These are phyloP conservation scores for Achroia grisella DNA, from an alignment of 1,140 invertebrate genomes.

Conservation along the genomic window DNA sequence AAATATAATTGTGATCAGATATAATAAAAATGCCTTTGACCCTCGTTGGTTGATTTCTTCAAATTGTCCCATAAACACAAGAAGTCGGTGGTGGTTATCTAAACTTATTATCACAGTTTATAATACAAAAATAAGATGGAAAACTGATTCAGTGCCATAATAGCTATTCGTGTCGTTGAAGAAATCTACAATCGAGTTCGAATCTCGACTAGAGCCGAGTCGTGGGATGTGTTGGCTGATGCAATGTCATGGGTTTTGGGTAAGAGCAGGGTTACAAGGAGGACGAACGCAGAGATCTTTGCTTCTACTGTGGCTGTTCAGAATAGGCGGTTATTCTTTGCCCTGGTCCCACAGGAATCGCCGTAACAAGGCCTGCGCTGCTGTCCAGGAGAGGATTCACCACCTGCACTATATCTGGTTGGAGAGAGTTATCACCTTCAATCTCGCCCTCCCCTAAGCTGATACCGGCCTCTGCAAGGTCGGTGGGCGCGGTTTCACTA, in stretches of 20 bases:
- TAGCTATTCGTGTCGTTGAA: constrained; percentile 51
- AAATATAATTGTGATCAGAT: constrained; percentile 65
- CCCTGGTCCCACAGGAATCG: constrained; percentile 63
- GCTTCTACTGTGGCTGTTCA: constrained; percentile 25
- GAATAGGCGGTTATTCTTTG: constrained; percentile 44
- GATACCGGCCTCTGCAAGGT: constrained; percentile 56
- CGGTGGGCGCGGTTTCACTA: constrained; percentile 74
- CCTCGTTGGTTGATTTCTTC: constrained; percentile 63
- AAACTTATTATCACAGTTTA: constrained; percentile 71
- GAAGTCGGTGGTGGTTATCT: constrained; percentile 70
- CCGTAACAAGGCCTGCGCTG: constrained; percentile 57
- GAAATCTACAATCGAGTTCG: constrained; percentile 61
- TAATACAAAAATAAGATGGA: constrained; percentile 59
- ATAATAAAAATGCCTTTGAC: constrained; percentile 32
- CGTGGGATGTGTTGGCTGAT: constrained; percentile 12
- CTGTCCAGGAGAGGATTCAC: constrained; percentile 69
- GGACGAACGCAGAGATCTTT: too few species aligned
- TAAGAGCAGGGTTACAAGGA: background rate
- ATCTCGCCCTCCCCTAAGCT: constrained; percentile 63
- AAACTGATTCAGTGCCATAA: constrained; percentile 33
- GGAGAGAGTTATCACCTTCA: constrained; percentile 62
- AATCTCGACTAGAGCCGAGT: constrained; percentile 19
- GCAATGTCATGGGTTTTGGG: constrained; percentile 23
- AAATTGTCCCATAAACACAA: constrained; percentile 38
- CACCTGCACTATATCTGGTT: constrained; percentile 69